A percentile compares a stretch with the other conserved stretches of the same genome.
Evolutionary conservation across 2,113 vertebrate genomes (phyloP).

Genomic region (Ammodramus savannarum): DNA sequence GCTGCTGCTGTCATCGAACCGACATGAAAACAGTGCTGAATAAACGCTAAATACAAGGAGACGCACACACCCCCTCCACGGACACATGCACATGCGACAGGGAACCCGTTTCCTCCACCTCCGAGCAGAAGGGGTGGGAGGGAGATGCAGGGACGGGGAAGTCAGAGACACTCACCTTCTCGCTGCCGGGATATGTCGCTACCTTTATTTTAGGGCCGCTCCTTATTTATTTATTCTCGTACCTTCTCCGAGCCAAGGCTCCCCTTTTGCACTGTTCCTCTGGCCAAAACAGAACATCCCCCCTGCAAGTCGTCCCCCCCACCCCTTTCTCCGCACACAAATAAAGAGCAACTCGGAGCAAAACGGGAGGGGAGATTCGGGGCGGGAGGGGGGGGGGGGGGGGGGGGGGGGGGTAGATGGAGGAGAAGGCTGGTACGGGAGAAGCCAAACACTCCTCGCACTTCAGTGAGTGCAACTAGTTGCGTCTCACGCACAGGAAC

Average conservation of each 20-base stretch:
- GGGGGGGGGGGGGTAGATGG: not conserved
- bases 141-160: not conserved
- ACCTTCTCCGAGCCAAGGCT: slow-evolving; percentile 2
- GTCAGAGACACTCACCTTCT: slow-evolving; percentile 44
- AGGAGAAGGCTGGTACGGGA: not conserved
- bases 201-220: not conserved
- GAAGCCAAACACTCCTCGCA: not conserved
- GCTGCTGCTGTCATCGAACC: not conserved
- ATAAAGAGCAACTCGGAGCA: not conserved
- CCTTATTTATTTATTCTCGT: slow-evolving; percentile 31
- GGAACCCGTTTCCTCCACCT: not conserved
- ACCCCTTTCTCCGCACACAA: not conserved
- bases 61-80: not conserved
- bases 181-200: not conserved
- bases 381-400: not conserved
- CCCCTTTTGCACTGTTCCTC: slow-evolving; percentile 4
- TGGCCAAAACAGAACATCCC: slow-evolving; percentile 48
- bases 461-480: not conserved
- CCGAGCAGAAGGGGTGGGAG: not conserved
- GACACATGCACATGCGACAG: not conserved
- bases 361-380: not conserved
- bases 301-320: not conserved
- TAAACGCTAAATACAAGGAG: not conserved
- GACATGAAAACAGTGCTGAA: not conserved
- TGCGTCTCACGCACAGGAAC: not conserved